Conservation (phyloP, 1,140 invertebrate genomes). For the Cotesia chilonis region DNA sequence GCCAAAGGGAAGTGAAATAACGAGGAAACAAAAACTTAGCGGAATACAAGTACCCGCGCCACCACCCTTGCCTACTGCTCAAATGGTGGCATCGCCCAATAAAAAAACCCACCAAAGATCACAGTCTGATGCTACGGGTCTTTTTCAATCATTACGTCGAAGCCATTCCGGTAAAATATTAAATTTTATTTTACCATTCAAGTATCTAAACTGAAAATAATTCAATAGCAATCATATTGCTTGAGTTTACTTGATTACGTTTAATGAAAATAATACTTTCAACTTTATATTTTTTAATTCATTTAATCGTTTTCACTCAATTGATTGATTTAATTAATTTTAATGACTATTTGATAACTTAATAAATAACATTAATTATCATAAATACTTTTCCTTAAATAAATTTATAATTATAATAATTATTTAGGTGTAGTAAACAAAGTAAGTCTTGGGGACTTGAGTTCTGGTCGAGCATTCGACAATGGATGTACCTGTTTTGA, state of each 20-base stretch:
- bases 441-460: conserved; percentile 87
- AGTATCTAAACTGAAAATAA: not conserved
- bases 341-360: not conserved
- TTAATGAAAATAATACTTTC: conserved; percentile 8
- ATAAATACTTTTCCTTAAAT: no score
- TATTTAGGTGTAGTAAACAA: conserved; percentile 64
- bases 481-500: conserved; percentile 92
- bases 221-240: no score
- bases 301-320: not conserved
- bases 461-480: conserved; percentile 93
- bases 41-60: conserved; percentile 56
- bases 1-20: conserved; percentile 60
- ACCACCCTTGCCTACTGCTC: conserved; percentile 55
- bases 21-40: conserved; percentile 55
- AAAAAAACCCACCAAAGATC: conserved; percentile 86
- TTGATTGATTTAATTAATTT: not conserved
- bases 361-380: conserved; percentile 7
- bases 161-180: conserved; percentile 61
- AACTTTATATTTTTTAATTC: conserved; percentile 19
- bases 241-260: no score
- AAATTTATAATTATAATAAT: conserved; percentile 17
- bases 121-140: conserved; percentile 87
- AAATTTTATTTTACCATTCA: not conserved
- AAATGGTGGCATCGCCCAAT: conserved; percentile 62
- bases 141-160: conserved; percentile 65